These are phyloP conservation scores for Epsilonema sp. DNA, from an alignment of 2,888 invertebrate species.

Conservation along the genomic window DNA sequence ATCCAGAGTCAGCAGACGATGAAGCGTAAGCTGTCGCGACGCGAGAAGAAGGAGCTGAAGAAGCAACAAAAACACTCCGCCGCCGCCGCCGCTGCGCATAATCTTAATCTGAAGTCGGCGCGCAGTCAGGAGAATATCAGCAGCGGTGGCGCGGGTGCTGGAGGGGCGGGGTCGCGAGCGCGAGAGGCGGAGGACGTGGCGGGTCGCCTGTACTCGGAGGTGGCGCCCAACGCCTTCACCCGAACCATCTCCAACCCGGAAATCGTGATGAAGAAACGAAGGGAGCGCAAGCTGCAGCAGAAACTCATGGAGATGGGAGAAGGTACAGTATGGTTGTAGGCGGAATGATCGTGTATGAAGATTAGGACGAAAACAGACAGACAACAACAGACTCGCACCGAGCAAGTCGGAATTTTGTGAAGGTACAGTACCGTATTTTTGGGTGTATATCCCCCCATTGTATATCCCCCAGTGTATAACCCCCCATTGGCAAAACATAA, in stretches of 20 bases:
- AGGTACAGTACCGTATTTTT: no score
- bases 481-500: no score
- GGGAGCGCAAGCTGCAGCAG: conserved; percentile 87
- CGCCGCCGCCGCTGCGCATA: background rate
- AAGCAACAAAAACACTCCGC: conserved; percentile 47
- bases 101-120: no score
- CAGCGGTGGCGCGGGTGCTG: conserved; percentile 29
- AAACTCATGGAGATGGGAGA: conserved; percentile 48
- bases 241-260: conserved; percentile 98
- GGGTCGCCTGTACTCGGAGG: conserved; percentile 42
- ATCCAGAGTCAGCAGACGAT: no score
- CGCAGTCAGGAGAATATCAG: conserved; percentile 14
- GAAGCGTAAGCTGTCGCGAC: conserved; percentile 73
- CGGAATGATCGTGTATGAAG: no score
- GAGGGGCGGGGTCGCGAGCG: conserved; percentile 48
- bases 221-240: conserved; percentile 94
- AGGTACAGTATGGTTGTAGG: no score
- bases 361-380: no score
- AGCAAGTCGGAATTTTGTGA: no score
- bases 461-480: no score
- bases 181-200: conserved; percentile 21
- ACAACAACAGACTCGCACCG: no score
- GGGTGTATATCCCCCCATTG: no score
- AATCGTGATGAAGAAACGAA: conserved; percentile 86
- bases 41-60: conserved; percentile 91